Evolutionary conservation across 1,140 invertebrate genomes (phyloP).

Genomic region (Drosophila pseudoobscura): DNA sequence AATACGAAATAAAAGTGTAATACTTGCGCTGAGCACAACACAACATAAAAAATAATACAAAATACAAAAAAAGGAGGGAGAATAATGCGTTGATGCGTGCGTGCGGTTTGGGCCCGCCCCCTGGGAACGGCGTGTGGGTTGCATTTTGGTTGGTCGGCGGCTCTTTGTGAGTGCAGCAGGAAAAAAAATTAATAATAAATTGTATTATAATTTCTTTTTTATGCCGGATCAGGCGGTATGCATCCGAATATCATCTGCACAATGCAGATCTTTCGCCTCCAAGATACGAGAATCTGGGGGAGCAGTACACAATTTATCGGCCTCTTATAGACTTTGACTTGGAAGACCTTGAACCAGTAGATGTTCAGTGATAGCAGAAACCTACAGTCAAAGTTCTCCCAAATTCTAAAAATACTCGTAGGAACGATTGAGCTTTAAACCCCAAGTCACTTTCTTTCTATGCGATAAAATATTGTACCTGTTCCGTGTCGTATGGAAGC

Average conservation of each 20-base stretch:
- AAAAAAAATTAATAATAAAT: conserved; percentile 69
- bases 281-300: too few species aligned
- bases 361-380: too few species aligned
- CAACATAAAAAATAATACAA: conserved; percentile 3
- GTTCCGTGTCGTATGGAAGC: too few species aligned
- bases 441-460: not conserved
- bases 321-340: too few species aligned
- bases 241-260: not conserved
- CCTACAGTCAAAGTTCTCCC: too few species aligned
- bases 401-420: too few species aligned
- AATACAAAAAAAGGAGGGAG: conserved; percentile 6
- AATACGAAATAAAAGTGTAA: conserved; percentile 13
- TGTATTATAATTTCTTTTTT: conserved; percentile 70
- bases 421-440: too few species aligned
- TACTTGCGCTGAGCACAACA: conserved; percentile 25
- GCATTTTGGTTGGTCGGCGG: conserved; percentile 62
- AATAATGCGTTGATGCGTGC: conserved; percentile 39
- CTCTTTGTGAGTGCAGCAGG: conserved; percentile 24
- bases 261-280: not conserved
- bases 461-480: too few species aligned
- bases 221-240: not conserved
- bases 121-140: conserved; percentile 31
- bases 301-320: too few species aligned
- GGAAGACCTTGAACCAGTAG: too few species aligned
- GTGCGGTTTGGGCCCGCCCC: conserved; percentile 42